Base-by-base conservation (phyloP, 2,797 vertebrate genomes). In the Pantherophis alleghaniensis region DNA sequence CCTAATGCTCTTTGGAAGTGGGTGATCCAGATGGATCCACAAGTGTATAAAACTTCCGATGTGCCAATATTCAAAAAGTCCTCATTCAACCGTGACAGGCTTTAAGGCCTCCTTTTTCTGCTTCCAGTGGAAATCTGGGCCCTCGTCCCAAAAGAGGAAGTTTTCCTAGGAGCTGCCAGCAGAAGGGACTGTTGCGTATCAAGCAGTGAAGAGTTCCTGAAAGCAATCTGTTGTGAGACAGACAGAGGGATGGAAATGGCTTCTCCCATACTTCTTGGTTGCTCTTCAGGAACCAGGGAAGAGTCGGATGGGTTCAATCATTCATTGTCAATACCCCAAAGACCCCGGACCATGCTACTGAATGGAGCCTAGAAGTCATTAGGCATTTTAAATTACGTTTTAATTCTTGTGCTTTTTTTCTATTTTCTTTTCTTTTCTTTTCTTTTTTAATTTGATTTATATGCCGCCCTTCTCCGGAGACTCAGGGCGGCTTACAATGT, bases 241-340 rank as follows among this genome's bases (percentile, higher is more conserved):
- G 95, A 94, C 93, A 56, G n/a, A 92, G 91, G 94, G 95, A 94
- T 91, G 95, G 93, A 92, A 95, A 88, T 92, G 87, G 69, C 94
- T 93, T 94, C 60, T 89, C 92, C 66, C 66, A 7, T 2, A 20
- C 55, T 51, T 10, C 20, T 42, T 7, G 0, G 0, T 3, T 53
- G 92, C 92, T 92, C 96, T 97, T 94, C 93, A 47, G 90, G 95
- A 94, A 94, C 95, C 93, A 96, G 95, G 93, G 94, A 95, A 32
- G 86, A 90, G 89, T 61, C 90, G 93, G 95, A 56, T 26, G 42
- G 18, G 92, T 89, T 92, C 95, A 95, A 93, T 92, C 90, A 94
- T 9, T 86, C 24, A 51, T 92, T 14, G 93, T 61, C 90, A 92
- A 88, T 90, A 2, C 2, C 42, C 32, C 26, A 93, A 93, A 92